Evolutionary conservation across 2,888 invertebrate species (phyloP).

Genomic region (Chaitophorus viminalis): DNA sequence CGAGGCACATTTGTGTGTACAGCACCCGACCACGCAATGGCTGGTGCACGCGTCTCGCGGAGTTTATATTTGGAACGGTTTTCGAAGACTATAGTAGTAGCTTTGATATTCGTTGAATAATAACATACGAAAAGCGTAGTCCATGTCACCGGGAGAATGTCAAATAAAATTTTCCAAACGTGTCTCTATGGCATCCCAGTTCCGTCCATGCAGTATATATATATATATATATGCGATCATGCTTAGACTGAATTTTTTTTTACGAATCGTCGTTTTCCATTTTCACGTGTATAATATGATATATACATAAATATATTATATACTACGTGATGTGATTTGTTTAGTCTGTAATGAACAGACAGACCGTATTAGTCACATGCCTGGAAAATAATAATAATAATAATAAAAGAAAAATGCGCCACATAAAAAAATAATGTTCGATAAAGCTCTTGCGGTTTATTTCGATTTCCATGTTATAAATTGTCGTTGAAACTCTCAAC

Average conservation of each 20-base stretch:
- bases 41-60: not conserved
- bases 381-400: not conserved
- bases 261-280: not conserved
- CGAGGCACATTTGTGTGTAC: not conserved
- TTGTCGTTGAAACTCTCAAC: slow-evolving; percentile 37
- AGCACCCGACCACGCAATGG: not conserved
- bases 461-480: slow-evolving; percentile 49
- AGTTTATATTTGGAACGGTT: slow-evolving; percentile 1
- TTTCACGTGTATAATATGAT: not conserved
- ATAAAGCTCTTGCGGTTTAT: slow-evolving; percentile 41
- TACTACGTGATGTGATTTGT: slow-evolving; percentile 34
- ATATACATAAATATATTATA: not conserved
- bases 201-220: no score
- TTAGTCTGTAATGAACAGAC: slow-evolving; percentile 10
- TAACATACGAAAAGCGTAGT: not conserved
- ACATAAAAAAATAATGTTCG: slow-evolving; percentile 42
- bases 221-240: no score
- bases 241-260: no score
- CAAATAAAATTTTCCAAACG: slow-evolving; percentile 26
- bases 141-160: not conserved
- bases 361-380: not conserved
- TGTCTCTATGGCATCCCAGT: not conserved
- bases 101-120: not conserved
- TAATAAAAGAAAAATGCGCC: slow-evolving; percentile 36
- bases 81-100: not conserved